Percentiles rank a stretch among this genome's conserved stretches.
phyloP scores from a whole-genome alignment of 92 coral and sea anemone species.

The Palythoa caribaeorum region DNA sequence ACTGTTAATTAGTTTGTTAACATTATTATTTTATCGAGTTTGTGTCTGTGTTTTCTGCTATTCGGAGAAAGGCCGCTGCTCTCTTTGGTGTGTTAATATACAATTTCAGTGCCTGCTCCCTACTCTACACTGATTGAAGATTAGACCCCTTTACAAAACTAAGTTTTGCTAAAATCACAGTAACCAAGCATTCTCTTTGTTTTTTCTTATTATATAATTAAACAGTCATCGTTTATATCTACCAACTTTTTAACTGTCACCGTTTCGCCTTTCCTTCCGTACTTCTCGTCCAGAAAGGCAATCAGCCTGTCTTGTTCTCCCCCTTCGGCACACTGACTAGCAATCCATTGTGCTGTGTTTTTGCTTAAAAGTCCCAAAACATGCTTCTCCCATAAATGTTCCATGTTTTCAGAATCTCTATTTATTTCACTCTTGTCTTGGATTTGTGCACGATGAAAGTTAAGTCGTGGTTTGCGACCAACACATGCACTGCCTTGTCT shows the following conservation, averaged over 20 bases:
- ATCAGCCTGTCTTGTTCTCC: conserved; percentile 66
- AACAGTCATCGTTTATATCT: conserved; percentile 74
- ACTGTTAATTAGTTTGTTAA: too few species aligned
- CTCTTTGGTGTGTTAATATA: too few species aligned
- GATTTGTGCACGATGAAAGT: not conserved
- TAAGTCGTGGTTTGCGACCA: not conserved
- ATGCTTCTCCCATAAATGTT: conserved; percentile 77
- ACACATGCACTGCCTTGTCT: not conserved
- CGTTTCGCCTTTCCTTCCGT: conserved; percentile 58
- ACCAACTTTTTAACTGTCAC: conserved; percentile 71
- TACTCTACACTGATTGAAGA: too few species aligned
- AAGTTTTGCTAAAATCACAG: not conserved
- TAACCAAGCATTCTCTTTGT: not conserved
- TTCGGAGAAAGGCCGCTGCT: too few species aligned
- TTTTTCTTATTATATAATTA: conserved; percentile 48
- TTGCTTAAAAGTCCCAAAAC: conserved; percentile 78
- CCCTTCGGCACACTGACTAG: conserved; percentile 76
- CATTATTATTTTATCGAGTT: too few species aligned
- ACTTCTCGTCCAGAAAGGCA: conserved; percentile 68
- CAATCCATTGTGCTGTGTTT: conserved; percentile 90
- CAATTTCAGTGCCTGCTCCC: too few species aligned
- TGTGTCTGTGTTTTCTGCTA: too few species aligned
- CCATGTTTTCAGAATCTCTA: conserved; percentile 28
- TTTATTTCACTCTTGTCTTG: not conserved
- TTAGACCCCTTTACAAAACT: not conserved